Conservation (phyloP, 2,888 invertebrate species). For the Ctenicera cuprea region DNA sequence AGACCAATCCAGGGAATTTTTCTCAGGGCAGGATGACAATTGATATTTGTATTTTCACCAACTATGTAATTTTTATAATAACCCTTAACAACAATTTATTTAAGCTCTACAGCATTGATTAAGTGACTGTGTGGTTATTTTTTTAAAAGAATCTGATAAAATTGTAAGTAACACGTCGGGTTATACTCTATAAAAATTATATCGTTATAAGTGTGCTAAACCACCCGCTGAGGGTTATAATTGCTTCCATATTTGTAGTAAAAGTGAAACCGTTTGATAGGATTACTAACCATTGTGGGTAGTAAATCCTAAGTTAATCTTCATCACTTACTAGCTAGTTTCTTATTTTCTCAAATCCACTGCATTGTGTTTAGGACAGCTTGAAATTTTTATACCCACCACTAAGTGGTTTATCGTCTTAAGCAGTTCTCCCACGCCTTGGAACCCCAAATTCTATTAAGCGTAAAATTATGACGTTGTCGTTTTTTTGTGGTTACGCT, state of each 20-base stretch:
- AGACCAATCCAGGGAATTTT: no score
- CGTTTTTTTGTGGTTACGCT: conserved; percentile 46
- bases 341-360: neutral
- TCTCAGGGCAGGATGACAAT: no score
- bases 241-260: conserved; percentile 12
- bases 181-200: no score
- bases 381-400: neutral
- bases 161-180: no score
- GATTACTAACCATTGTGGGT: neutral
- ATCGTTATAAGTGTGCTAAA: neutral
- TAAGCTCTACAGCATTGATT: no score
- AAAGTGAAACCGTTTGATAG: neutral
- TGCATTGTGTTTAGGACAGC: neutral
- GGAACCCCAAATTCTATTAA: conserved; percentile 40
- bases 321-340: no score
- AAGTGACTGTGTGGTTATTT: no score
- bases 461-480: conserved; percentile 45
- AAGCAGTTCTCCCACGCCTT: conserved; percentile 44
- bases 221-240: conserved; percentile 24
- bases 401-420: neutral
- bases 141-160: no score
- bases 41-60: no score
- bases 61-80: no score
- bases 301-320: neutral
- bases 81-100: no score